These are phyloP conservation scores for Coryphaenoides rupestris DNA, from an alignment of 2,113 vertebrate species.

Conservation along the genomic window DNA sequence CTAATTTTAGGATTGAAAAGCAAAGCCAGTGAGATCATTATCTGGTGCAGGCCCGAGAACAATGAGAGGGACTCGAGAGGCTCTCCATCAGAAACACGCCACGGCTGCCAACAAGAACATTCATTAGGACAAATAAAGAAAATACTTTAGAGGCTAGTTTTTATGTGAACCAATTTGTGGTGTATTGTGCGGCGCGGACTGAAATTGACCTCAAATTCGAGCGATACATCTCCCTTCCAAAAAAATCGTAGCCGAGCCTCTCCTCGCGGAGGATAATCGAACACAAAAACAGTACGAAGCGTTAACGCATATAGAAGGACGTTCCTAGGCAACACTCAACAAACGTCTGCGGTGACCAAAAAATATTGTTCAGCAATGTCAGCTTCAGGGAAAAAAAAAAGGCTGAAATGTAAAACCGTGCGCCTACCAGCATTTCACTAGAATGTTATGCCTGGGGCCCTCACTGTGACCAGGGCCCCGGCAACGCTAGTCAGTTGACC, in stretches of 20 bases:
- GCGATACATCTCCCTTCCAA: conserved; percentile 53
- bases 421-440: background rate
- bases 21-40: conserved; percentile 63
- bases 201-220: conserved; percentile 53
- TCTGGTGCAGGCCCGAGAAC: conserved; percentile 62
- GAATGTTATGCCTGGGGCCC: background rate
- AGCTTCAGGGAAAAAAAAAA: conserved; percentile 3
- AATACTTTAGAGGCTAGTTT: conserved; percentile 65
- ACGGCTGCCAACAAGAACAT: conserved; percentile 61
- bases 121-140: conserved; percentile 70
- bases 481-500: too few species aligned
- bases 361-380: conserved; percentile 7
- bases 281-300: conserved; percentile 30
- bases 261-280: conserved; percentile 43
- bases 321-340: conserved; percentile 43
- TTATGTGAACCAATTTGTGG: conserved; percentile 67
- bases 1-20: conserved; percentile 65
- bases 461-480: too few species aligned
- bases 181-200: conserved; percentile 56
- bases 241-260: conserved; percentile 27
- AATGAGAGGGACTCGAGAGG: conserved; percentile 59
- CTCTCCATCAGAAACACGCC: conserved; percentile 46
- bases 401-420: conserved; percentile 14
- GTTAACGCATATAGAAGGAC: conserved; percentile 39
- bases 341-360: conserved; percentile 29